A percentile compares a stretch with the other conserved stretches of the same genome.
These are phyloP conservation scores for Vespertilio murinus DNA, from an alignment of 2,797 vertebrate genomes.

Conservation along the genomic window DNA sequence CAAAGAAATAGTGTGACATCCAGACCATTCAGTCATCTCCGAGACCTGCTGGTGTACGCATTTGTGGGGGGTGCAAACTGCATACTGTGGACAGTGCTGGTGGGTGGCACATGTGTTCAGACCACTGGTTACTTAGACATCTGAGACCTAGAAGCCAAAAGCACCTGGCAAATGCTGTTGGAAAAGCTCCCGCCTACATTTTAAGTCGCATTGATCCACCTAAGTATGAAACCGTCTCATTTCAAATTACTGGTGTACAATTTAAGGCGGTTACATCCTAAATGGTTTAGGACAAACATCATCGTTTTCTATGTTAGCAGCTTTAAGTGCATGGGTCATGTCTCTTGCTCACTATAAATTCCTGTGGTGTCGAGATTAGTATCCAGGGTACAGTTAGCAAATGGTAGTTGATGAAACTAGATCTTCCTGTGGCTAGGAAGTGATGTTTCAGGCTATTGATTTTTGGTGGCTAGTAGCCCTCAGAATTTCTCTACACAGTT, in stretches of 20 bases:
- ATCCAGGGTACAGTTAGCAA: neutral
- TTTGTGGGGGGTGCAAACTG: neutral
- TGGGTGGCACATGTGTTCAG: neutral
- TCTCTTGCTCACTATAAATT: constrained; percentile 15
- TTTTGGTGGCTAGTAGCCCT: neutral
- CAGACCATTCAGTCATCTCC: neutral
- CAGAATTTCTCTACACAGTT: neutral
- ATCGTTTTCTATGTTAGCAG: neutral
- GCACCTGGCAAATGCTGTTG: neutral
- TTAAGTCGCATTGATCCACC: constrained; percentile 18
- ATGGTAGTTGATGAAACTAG: neutral
- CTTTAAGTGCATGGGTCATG: neutral
- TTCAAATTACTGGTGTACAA: neutral
- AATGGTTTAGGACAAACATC: constrained; percentile 26
- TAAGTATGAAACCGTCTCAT: neutral
- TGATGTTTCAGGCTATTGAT: neutral
- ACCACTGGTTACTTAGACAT: neutral
- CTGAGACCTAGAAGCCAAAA: neutral
- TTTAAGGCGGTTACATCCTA: constrained; percentile 40
- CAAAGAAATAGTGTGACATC: neutral
- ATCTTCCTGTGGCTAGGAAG: neutral
- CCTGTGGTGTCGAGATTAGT: neutral
- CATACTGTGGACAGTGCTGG: neutral
- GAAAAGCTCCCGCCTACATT: neutral
- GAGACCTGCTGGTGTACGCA: neutral